phyloP scores from a whole-genome alignment of 1,140 invertebrate genomes.

The Drosophila kohkoa region DNA sequence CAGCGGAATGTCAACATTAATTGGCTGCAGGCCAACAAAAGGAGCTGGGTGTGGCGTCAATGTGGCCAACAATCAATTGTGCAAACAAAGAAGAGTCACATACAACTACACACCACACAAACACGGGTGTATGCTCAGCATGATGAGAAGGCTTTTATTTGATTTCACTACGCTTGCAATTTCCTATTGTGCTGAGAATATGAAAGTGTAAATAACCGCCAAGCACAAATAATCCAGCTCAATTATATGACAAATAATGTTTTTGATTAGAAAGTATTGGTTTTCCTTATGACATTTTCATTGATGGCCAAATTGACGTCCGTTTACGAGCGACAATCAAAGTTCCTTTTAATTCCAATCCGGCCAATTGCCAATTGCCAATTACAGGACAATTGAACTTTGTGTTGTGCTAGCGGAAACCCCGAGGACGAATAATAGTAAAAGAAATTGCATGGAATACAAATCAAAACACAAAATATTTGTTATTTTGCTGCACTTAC shows the following conservation, averaged over 20 bases:
- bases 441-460: constrained; percentile 21
- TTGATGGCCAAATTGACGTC: constrained; percentile 6
- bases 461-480: constrained; percentile 35
- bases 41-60: constrained; percentile 32
- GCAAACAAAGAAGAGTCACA: constrained; percentile 61
- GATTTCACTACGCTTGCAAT: constrained; percentile 44
- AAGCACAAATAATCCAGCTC: constrained; percentile 49
- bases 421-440: background rate
- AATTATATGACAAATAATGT: constrained; percentile 67
- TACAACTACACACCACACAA: background rate
- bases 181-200: constrained; percentile 48
- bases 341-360: constrained; percentile 12
- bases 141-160: constrained; percentile 38
- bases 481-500: constrained; percentile 23
- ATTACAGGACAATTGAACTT: constrained; percentile 15
- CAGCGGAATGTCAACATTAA: constrained; percentile 66
- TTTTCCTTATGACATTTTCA: background rate
- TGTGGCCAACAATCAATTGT: constrained; percentile 69
- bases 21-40: constrained; percentile 72
- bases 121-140: constrained; percentile 14
- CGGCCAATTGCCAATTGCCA: constrained; percentile 13
- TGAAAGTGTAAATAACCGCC: constrained; percentile 62
- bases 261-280: constrained; percentile 50
- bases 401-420: constrained; percentile 5
- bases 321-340: constrained; percentile 7